These are phyloP conservation scores for Drosophila tsacasi DNA, from an alignment of 1,140 invertebrate genomes.

Conservation along the genomic window DNA sequence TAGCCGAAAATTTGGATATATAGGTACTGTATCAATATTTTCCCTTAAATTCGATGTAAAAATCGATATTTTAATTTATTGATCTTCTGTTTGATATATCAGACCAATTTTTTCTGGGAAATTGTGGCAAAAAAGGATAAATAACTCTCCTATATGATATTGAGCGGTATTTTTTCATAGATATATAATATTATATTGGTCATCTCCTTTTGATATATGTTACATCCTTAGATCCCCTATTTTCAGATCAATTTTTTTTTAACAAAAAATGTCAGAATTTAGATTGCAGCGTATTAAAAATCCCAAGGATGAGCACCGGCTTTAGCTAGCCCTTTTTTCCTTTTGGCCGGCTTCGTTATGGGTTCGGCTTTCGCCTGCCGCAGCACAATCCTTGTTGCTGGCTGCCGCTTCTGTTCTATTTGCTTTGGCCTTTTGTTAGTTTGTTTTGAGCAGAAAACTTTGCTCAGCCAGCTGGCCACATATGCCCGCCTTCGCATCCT, in stretches of 20 bases:
- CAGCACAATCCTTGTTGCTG: slow-evolving; percentile 53
- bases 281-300: slow-evolving; percentile 6
- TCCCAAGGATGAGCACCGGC: not conserved
- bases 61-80: too few species aligned
- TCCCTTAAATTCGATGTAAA: too few species aligned
- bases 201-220: not conserved
- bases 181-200: too few species aligned
- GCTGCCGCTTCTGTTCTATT: slow-evolving; percentile 61
- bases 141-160: too few species aligned
- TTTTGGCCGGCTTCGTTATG: slow-evolving; percentile 37
- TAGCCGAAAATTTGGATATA: too few species aligned
- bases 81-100: too few species aligned
- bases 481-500: slow-evolving; percentile 45
- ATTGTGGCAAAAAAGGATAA: too few species aligned
- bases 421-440: slow-evolving; percentile 78
- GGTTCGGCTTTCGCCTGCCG: slow-evolving; percentile 36
- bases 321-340: slow-evolving; percentile 4
- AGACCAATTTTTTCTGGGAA: too few species aligned
- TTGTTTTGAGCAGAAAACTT: slow-evolving; percentile 68
- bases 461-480: slow-evolving; percentile 64
- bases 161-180: too few species aligned
- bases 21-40: too few species aligned
- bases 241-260: not conserved
- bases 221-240: not conserved
- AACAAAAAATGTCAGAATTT: not conserved